These are phyloP conservation scores for Leistus spinibarbis DNA, from an alignment of 2,888 invertebrate species.

Conservation along the genomic window DNA sequence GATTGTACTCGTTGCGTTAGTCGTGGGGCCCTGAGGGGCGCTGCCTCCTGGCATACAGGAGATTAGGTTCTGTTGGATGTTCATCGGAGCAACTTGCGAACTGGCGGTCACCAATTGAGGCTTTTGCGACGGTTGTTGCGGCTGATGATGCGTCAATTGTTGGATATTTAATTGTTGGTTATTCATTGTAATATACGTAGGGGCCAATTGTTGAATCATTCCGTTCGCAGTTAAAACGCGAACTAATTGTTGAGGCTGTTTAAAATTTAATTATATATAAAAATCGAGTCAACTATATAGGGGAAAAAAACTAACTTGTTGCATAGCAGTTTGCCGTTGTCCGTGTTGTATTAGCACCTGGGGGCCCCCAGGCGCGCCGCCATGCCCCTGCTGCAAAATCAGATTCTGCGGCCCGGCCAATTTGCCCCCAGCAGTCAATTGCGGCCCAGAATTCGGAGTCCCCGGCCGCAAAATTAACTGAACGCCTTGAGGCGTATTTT, in stretches of 20 bases:
- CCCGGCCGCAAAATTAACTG: slow-evolving; percentile 74
- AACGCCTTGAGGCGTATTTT: slow-evolving; percentile 69
- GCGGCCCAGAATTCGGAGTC: slow-evolving; percentile 54
- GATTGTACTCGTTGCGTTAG: neutral
- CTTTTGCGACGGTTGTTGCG: neutral
- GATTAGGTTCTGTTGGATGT: slow-evolving; percentile 5
- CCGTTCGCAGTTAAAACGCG: slow-evolving; percentile 69
- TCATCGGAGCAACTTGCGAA: neutral
- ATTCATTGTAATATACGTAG: slow-evolving; percentile 56
- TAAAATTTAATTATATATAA: neutral
- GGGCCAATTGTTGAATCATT: slow-evolving; percentile 62
- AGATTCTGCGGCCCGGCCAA: slow-evolving; percentile 25
- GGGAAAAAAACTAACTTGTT: neutral
- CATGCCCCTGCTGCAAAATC: slow-evolving; percentile 31
- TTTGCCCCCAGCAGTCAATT: slow-evolving; percentile 48
- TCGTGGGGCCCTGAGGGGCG: neutral
- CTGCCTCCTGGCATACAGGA: neutral
- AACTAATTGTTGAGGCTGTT: slow-evolving; percentile 62
- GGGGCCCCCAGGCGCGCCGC: slow-evolving; percentile 29
- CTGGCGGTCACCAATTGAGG: neutral
- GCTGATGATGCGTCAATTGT: slow-evolving; percentile 16
- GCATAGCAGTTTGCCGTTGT: neutral
- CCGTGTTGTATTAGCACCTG: slow-evolving; percentile 39
- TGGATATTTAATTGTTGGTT: slow-evolving; percentile 35
- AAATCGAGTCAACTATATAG: neutral